Evolutionary conservation across 2,113 vertebrate genomes (phyloP).

Genomic region (Rhizomys pruinosus): DNA sequence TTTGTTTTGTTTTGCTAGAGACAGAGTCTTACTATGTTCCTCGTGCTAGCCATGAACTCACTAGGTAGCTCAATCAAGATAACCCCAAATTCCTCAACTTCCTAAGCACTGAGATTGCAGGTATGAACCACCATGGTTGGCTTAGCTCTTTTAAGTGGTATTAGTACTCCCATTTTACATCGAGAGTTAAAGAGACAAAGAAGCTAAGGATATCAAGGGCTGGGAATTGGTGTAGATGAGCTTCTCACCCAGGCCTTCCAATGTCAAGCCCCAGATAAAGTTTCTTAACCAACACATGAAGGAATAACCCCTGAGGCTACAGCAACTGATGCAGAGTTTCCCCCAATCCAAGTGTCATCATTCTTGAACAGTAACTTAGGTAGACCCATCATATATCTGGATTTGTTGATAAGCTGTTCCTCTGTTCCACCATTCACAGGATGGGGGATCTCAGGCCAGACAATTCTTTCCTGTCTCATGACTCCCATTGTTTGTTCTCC

Average conservation of each 20-base stretch:
- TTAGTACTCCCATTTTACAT: background rate
- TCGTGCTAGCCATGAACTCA: background rate
- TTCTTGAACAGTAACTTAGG: background rate
- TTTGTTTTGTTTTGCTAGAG: background rate
- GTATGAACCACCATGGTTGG: background rate
- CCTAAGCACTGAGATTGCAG: background rate
- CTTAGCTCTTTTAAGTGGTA: background rate
- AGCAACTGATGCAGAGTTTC: background rate
- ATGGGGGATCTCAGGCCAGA: fast-evolving
- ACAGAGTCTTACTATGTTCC: background rate
- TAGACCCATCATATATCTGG: too few relatives aligned
- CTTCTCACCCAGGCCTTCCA: too few relatives aligned
- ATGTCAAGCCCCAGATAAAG: background rate
- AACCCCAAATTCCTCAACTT: background rate
- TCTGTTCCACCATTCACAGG: background rate
- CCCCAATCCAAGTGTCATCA: background rate
- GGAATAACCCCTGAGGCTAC: background rate
- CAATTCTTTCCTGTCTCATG: background rate
- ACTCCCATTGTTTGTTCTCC: fast-evolving
- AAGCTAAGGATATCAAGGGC: too few relatives aligned
- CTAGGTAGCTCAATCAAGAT: background rate
- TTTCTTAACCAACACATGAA: background rate
- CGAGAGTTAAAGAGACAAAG: background rate
- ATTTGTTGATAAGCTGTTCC: background rate
- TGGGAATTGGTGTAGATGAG: background rate